Evolutionary conservation across 2,113 vertebrate species (phyloP), one percentile per base, ranked within the genome.

Genomic region (Amphilophus citrinellus): DNA sequence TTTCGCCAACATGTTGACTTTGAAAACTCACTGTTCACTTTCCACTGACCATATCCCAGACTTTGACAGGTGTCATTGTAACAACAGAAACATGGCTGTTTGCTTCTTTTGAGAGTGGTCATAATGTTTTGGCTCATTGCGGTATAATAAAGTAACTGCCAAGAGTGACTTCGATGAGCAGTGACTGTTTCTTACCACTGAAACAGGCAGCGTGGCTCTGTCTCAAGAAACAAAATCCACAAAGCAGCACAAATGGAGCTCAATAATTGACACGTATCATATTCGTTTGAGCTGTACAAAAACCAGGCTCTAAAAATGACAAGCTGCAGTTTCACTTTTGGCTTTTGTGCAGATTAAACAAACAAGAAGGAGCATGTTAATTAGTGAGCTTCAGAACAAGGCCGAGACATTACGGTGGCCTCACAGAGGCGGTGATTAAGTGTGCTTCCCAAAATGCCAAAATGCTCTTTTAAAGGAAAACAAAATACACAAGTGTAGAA

Each of bases 161-260:
- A 5, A 30, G 30, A 30, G 30, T 30, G 3, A 30, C 35, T 35
- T 35, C 2, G 35, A 35, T 35, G 6, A 39, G 44, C 30, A 30
- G 30, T 30, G 3, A 30, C 35, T 35, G 3, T 79, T 27, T 78
- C 24, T n/a, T 77, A 47, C 59, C 59, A 78, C 24, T 78, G 24
- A 79, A 63, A 63, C 77, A 61, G 57, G 7, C 24, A 76, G 37
- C 1, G 20, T 32, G 11, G 24, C 20, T 76, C 24, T 37, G n/a
- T 76, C n/a, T 27, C 15, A 75, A 56, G 32, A 47, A 80, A 58
- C 24, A 62, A 59, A 85, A 65, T 59, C 47, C 50, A 61, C 59
- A 27, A 37, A 11, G 24, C 42, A 62, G 32, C 58, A 58, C n/a
- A 6, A 44, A 30, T 56, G 50, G 56, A 53, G 61, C 61, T 79